Evolutionary conservation across 2,888 invertebrate genomes (phyloP), one percentile per base, ranked within the genome.

Genomic region (Creontiades dilutus): DNA sequence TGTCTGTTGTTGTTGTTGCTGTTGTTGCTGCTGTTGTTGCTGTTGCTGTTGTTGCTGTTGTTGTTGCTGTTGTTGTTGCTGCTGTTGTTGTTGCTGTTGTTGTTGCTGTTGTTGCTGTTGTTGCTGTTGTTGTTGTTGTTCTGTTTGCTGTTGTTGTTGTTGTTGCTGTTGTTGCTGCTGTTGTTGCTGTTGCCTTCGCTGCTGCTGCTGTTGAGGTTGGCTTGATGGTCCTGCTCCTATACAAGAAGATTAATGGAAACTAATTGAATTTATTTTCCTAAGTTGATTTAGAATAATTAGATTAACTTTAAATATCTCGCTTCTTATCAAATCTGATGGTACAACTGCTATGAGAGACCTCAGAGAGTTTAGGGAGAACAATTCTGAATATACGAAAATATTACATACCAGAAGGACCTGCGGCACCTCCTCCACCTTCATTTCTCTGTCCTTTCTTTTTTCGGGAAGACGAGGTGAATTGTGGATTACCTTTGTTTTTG

Each of bases 191-290:
- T 7, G 52, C 11, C 75, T 19, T 2, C 11, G n/a, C 19, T 75
- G 84, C 84, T 37, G 14, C 19, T 7, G 27, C 14, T 86, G 46
- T 11, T 75, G 55, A 46, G 80, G n/a, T n/a, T n/a, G n/a, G n/a
- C n/a, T n/a, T n/a, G n/a, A 93, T 91, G n/a, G 93, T 92, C 68
- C 92, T 91, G 80, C 91, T 90, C 52, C 92, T 92, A 37, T 16
- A 12, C 11, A 52, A 5, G n/a, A 75, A 19, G n/a, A 16, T 1
- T 5, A 57, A 57, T 4, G 9, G 57, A 57, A 16, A 57, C n/a
- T n/a, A n/a, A n/a, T n/a, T n/a, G n/a, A n/a, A n/a, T n/a, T n/a
- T n/a, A n/a, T n/a, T n/a, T n/a, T n/a, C n/a, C n/a, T n/a, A n/a
- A n/a, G n/a, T n/a, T n/a, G n/a, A n/a, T n/a, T n/a, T n/a, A n/a